Conservation (phyloP, 2,888 invertebrate genomes). For the Theristus sp. region DNA sequence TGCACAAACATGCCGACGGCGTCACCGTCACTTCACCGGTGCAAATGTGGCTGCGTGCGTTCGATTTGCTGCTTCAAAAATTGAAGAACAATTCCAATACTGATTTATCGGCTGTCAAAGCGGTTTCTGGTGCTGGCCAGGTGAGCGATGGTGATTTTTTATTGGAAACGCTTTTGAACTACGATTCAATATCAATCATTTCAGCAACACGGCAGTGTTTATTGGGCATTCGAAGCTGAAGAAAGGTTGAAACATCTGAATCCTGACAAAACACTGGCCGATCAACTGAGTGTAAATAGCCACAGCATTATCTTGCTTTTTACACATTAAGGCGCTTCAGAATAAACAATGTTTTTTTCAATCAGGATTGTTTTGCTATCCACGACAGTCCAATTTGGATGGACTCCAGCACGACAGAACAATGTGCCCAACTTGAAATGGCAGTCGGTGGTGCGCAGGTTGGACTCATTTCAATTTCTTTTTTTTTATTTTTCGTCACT, state of each 20-base stretch:
- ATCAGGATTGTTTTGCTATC: constrained; percentile 52
- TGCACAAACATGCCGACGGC: constrained; percentile 25
- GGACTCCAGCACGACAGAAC: constrained; percentile 62
- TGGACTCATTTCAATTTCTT: constrained; percentile 7
- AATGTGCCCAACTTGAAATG: constrained; percentile 59
- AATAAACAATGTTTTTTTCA: constrained; percentile 9
- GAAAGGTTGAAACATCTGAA: constrained; percentile 46
- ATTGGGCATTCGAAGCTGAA: constrained; percentile 64
- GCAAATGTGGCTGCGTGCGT: constrained; percentile 81
- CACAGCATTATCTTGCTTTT: constrained; percentile 8
- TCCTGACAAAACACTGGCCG: constrained; percentile 55
- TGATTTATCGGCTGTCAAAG: constrained; percentile 59
- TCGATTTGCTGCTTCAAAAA: constrained; percentile 71
- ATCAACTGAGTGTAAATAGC: constrained; percentile 48
- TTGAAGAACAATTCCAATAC: constrained; percentile 54
- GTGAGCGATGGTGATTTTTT: constrained; percentile 33
- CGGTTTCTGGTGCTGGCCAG: constrained; percentile 76
- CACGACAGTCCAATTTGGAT: constrained; percentile 80
- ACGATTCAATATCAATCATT: constrained; percentile 4
- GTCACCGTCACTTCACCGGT: constrained; percentile 44
- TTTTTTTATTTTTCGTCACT: background rate
- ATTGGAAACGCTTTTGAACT: background rate
- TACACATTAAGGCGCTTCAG: constrained; percentile 1
- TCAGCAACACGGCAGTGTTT: constrained; percentile 92
- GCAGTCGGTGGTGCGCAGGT: constrained; percentile 59